Base-by-base conservation (phyloP, 2,888 invertebrate genomes). In the Disparrhopalites patrizii region DNA sequence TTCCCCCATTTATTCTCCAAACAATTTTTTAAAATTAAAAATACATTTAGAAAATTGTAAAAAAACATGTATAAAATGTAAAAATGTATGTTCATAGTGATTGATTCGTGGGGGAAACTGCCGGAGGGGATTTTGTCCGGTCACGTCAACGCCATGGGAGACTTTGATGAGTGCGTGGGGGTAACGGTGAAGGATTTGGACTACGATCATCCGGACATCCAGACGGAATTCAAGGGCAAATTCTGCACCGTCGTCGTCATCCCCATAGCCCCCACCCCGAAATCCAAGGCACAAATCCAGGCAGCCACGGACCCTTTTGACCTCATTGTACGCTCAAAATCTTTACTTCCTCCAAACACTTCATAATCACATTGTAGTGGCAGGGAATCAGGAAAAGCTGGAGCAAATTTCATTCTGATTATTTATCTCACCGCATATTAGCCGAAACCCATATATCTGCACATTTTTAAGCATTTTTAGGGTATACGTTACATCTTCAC, bases 101-200 rank as follows among this genome's bases (percentile, higher is more conserved):
- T 68, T 15, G 73, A 73, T 60, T 60, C 73, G 5, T 73, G 71
- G 70, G 73, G 68, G 2, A 73, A 73, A 52, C 30, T 65, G 3
- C 73, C 73, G 13, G 73, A 73, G 66, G 73, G 73, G 10, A 63
- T 73, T 13, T 52, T 73, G 0, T 67, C 65, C 36, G 73, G 72
- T n/a, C 73, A 73, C 38, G 36, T 73, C 3, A 68, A 65, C 38
- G 58, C 69, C 3, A 47, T 73, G 28, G 73, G 73, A 15, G 73
- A 73, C 33, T 73, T 65, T 62, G 73, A 73, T 30, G 72, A 73
- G 57, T 73, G 73, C 47, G 20, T 70, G 10, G 65, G 40, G 7
- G 25, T 72, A n/a, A 52, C 28, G 18, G 60, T 52, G 3, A 47
- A 5, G 3, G n/a, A 50, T n/a, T 27, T 36, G 1, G 33, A 18